Evolutionary conservation across 2,113 vertebrate species (phyloP).

Genomic region (Gracilinanus agilis): DNA sequence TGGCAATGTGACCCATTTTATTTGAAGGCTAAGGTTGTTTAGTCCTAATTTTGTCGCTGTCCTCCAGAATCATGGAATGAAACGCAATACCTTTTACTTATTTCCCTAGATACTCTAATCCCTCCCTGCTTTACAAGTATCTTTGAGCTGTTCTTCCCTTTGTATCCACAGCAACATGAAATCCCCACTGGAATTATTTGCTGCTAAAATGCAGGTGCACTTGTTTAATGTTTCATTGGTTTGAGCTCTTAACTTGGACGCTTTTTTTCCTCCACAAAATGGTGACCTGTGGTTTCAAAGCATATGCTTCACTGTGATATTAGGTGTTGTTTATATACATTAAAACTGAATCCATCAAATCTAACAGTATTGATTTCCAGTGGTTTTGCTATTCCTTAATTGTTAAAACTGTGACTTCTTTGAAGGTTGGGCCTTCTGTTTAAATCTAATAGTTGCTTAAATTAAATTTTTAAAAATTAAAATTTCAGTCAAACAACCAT

Average conservation of each 20-base stretch:
- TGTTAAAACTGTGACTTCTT: conserved; percentile 36
- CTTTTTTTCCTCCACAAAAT: conserved; percentile 46
- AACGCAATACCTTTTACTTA: conserved; percentile 88
- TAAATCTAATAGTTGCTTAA: conserved; percentile 38
- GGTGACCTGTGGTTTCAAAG: conserved; percentile 70
- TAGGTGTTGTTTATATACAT: conserved; percentile 7
- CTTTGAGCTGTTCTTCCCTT: conserved; percentile 86
- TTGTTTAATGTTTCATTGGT: conserved; percentile 81
- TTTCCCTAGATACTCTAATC: conserved; percentile 92
- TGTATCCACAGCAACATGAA: conserved; percentile 90
- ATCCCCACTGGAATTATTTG: conserved; percentile 88
- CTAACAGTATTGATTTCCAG: neutral
- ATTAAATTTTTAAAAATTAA: conserved; percentile 35
- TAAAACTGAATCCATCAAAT: conserved; percentile 4
- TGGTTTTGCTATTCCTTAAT: conserved; percentile 23
- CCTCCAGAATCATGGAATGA: conserved; percentile 79
- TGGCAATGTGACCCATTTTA: conserved; percentile 67
- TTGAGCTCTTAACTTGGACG: conserved; percentile 78
- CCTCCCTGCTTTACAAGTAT: conserved; percentile 84
- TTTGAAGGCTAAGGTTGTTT: conserved; percentile 75
- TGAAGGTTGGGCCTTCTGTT: conserved; percentile 38
- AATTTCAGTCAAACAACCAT: conserved; percentile 27
- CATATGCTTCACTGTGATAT: conserved; percentile 5
- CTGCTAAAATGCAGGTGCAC: conserved; percentile 86
- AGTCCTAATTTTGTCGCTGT: conserved; percentile 76